These are phyloP conservation scores for Mallotus villosus DNA, from an alignment of 2,797 vertebrate genomes.

Conservation along the genomic window DNA sequence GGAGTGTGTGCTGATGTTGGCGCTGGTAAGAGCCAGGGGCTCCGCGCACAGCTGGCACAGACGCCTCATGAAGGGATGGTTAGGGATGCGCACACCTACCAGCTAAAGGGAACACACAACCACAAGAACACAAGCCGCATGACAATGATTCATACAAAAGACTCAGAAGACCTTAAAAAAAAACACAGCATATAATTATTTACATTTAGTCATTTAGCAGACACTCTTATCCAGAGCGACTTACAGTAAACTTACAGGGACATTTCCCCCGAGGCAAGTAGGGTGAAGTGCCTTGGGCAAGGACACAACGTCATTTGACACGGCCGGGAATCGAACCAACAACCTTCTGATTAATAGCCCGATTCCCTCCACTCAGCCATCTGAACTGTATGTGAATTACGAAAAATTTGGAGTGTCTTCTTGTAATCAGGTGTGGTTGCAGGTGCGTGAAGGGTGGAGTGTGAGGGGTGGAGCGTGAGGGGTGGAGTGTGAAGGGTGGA, in stretches of 20 bases:
- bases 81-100: slow-evolving; percentile 91
- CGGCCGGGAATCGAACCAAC: too few species aligned
- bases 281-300: too few species aligned
- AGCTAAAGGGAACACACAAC: slow-evolving; percentile 69
- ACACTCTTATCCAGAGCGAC: too few species aligned
- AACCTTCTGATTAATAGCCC: too few species aligned
- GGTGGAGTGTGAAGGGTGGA: neutral
- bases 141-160: neutral
- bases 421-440: neutral
- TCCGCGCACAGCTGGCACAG: slow-evolving; percentile 84
- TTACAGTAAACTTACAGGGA: too few species aligned
- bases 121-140: neutral
- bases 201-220: too few species aligned
- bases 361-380: too few species aligned
- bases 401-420: neutral
- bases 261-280: too few species aligned
- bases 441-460: neutral
- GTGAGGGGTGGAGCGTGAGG: neutral
- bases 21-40: slow-evolving; percentile 91
- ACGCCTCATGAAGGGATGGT: slow-evolving; percentile 84
- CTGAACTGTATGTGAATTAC: too few species aligned
- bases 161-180: neutral
- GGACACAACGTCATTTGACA: too few species aligned
- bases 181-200: too few species aligned
- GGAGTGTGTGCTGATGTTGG: slow-evolving; percentile 85